Evolutionary conservation across 2,888 invertebrate species (phyloP).

Genomic region (Zele albiditarsus): DNA sequence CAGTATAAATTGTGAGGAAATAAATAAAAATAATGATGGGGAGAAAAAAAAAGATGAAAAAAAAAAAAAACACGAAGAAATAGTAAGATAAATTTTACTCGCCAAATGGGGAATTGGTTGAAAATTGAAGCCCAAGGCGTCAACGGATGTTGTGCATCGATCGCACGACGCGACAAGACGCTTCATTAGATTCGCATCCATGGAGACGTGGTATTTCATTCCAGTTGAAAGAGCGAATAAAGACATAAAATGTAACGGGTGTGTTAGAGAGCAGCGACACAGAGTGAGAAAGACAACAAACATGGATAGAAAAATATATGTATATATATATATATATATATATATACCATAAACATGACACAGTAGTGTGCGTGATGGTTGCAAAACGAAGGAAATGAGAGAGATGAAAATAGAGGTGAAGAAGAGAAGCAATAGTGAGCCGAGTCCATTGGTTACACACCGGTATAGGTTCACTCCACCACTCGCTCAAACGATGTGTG

Average conservation of each 20-base stretch:
- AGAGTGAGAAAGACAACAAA: constrained; percentile 25
- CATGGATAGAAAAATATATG: constrained; percentile 5
- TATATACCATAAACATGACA: neutral
- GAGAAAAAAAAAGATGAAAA: neutral
- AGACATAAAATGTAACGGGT: constrained; percentile 68
- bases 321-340: neutral
- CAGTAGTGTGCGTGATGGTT: constrained; percentile 15
- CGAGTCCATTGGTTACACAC: constrained; percentile 42
- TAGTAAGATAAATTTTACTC: constrained; percentile 4
- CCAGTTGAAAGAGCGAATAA: constrained; percentile 60
- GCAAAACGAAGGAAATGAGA: constrained; percentile 22
- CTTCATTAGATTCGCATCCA: constrained; percentile 43
- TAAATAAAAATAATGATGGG: neutral
- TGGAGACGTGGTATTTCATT: constrained; percentile 55
- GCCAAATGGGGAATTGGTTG: constrained; percentile 16
- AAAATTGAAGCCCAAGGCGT: constrained; percentile 19
- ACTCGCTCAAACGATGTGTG: constrained; percentile 64
- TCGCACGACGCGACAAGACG: constrained; percentile 27
- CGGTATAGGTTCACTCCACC: constrained; percentile 45
- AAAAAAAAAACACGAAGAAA: neutral
- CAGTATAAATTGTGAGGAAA: neutral
- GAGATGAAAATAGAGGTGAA: constrained; percentile 39
- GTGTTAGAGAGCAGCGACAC: constrained; percentile 58
- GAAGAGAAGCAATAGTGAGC: constrained; percentile 25
- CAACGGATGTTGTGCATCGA: constrained; percentile 26